Base-by-base conservation (phyloP, 1,140 invertebrate genomes). In the Drosophila parvula region DNA sequence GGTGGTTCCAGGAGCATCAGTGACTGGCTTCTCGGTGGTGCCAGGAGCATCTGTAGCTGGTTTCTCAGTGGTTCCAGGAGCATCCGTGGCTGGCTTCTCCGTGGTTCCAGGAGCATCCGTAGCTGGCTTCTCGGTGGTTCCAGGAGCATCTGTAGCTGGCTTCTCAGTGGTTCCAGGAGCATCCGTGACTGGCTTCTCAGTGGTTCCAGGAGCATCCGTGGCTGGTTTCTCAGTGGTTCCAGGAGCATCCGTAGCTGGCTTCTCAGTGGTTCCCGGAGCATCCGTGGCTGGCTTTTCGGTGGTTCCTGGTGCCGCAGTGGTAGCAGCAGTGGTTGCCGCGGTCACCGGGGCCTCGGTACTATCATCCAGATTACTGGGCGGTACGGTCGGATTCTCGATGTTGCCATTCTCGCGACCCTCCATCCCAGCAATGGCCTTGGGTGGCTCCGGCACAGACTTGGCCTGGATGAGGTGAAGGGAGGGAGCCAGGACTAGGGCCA, bases 361-460 rank as follows among this genome's bases (percentile, higher is more conserved):
- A 0, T 69, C 77, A 47, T 83, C 67, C 9, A 65, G 8, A 34
- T 71, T 75, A 16, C 9, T 28, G 14, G 81, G 78, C 10, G 84
- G 84, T 60, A 84, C 40, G 12, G 84, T 89, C 0, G 84, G 84
- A 16, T 84, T 89, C 58, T 84, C 85, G 48, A 89, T 89, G n/a
- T 89, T 83, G 27, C 80, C 45, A 44, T 69, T 55, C 0, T 84
- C 81, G n/a, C 64, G 45, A 16, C 51, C 51, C 34, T 68, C 9
- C 30, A 16, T 8, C 9, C 22, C 10, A 11, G 14, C 3, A 18
- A 27, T 18, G 34, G 16, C 48, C 89, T n/a, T 59, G 53, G 12
- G 44, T 2, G 5, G 3, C 48, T 71, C 7, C 22, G n/a, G 4
- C 16, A 74, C 38, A 44, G 55, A 30, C 3, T 44, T 51, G 16